Conservation (phyloP, 2,113 vertebrate genomes). For the Bubo blakistoni region DNA sequence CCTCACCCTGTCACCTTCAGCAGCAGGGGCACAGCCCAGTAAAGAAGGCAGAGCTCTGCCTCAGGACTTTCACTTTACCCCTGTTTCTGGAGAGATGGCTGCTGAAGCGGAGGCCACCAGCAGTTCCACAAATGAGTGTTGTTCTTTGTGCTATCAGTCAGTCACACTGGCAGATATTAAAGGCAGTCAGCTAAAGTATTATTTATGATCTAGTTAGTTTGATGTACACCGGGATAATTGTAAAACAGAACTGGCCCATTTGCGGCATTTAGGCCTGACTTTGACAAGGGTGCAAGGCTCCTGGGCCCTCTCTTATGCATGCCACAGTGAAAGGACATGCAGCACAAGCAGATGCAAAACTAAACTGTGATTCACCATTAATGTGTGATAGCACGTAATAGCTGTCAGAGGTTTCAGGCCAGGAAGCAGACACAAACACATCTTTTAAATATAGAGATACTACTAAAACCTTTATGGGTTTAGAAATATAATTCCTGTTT, state of each 20-base stretch:
- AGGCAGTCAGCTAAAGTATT: not conserved
- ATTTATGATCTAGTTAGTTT: rapidly evolving
- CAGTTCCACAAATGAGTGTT: not conserved
- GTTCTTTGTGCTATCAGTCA: not conserved
- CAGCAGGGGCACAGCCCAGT: not conserved
- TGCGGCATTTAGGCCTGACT: not conserved
- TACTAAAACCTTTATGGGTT: not conserved
- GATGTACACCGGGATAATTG: not conserved
- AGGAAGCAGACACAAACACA: not conserved
- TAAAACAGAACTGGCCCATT: not conserved
- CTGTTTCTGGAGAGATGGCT: not conserved
- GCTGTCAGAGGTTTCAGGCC: not conserved
- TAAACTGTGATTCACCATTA: not conserved
- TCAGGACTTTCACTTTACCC: not conserved
- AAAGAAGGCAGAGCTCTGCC: not conserved
- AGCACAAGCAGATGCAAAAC: not conserved
- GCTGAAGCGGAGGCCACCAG: not conserved
- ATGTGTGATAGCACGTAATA: not conserved
- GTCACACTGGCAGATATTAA: not conserved
- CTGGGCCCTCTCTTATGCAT: rapidly evolving
- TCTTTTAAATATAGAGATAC: not conserved
- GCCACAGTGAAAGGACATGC: not conserved
- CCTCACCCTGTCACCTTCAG: not conserved
- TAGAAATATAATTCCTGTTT: not conserved
- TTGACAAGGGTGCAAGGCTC: not conserved